Conservation (phyloP, 2,888 invertebrate genomes). For the Rhorus exstirpatorius region DNA sequence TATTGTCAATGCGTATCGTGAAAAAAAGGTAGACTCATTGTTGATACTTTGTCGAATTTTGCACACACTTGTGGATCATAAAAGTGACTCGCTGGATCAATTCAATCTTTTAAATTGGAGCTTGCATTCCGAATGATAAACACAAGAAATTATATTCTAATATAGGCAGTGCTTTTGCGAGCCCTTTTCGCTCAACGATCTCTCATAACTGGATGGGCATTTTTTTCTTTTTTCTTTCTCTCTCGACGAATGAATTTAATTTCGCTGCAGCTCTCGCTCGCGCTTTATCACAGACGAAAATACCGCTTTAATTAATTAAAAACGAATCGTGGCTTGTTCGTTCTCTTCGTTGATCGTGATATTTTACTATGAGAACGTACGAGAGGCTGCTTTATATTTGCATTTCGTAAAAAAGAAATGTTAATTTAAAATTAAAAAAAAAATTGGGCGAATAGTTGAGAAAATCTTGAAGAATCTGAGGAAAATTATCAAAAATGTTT, state of each 20-base stretch:
- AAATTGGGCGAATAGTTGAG: background rate
- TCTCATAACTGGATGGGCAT: background rate
- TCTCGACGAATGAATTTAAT: slow-evolving; percentile 25
- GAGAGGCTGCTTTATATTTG: background rate
- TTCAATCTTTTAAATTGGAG: slow-evolving; percentile 28
- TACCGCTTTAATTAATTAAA: slow-evolving; percentile 36
- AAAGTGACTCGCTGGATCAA: background rate
- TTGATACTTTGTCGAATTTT: slow-evolving; percentile 24
- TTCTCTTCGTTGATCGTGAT: slow-evolving; percentile 18
- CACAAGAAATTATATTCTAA: background rate
- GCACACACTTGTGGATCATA: background rate
- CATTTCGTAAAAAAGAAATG: background rate
- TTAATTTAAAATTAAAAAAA: slow-evolving; percentile 1
- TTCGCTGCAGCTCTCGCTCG: background rate
- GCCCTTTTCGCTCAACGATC: background rate
- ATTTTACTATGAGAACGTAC: background rate
- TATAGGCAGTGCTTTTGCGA: background rate
- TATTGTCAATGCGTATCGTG: background rate
- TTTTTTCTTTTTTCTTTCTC: background rate
- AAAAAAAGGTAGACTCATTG: background rate
- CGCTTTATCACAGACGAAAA: background rate
- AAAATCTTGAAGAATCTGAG: background rate
- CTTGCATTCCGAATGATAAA: background rate
- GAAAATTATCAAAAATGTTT: too few relatives aligned
- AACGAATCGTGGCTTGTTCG: slow-evolving; percentile 13